Evolutionary conservation across 2,113 vertebrate species (phyloP).

Genomic region (Orycteropus afer): DNA sequence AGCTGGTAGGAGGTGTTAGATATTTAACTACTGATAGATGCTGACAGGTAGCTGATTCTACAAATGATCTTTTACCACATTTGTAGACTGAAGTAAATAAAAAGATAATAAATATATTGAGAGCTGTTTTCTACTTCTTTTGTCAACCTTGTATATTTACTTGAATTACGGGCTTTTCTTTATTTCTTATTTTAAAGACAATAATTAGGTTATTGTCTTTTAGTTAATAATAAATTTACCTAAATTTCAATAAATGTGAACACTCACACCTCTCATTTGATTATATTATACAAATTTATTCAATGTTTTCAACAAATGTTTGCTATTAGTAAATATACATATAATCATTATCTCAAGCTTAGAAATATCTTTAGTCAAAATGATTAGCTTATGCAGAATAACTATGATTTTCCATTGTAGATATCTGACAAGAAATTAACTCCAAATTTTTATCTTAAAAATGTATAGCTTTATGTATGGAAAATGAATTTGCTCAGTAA

Average conservation of each 20-base stretch:
- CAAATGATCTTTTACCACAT: not conserved
- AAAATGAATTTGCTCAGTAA: too few relatives aligned
- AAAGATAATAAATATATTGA: constrained; percentile 6
- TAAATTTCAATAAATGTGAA: constrained; percentile 29
- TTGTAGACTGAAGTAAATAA: constrained; percentile 24
- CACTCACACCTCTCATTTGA: not conserved
- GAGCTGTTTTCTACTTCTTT: not conserved
- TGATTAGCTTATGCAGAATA: constrained; percentile 16
- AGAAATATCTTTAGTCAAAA: constrained; percentile 48
- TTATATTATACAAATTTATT: not conserved
- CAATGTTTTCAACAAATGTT: constrained; percentile 31
- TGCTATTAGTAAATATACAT: not conserved
- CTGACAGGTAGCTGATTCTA: not conserved
- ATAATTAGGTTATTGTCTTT: constrained; percentile 8
- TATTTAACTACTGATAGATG: not conserved
- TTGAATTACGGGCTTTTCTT: not conserved
- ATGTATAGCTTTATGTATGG: not conserved
- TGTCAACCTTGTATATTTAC: not conserved
- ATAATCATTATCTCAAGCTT: not conserved
- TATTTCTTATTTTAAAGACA: constrained; percentile 11
- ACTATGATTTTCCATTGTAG: not conserved
- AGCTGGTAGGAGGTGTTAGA: not conserved
- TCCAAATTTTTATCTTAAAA: constrained; percentile 38
- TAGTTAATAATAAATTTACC: constrained; percentile 12
- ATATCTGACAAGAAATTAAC: constrained; percentile 19